These are phyloP conservation scores for Magallana nippona DNA, from an alignment of 2,888 invertebrate species.

Conservation along the genomic window DNA sequence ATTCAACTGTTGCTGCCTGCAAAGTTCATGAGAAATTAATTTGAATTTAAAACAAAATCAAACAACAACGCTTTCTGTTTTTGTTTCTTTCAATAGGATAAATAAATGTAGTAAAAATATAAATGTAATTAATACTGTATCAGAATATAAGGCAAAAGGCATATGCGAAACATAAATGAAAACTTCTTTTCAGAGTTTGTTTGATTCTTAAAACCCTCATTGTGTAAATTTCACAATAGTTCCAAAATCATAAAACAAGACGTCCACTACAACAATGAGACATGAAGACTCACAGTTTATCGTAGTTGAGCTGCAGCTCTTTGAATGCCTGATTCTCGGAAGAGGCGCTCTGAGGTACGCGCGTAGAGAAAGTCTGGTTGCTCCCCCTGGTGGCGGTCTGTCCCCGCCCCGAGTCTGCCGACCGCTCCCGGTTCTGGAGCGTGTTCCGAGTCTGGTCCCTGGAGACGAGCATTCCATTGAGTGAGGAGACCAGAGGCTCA, in stretches of 20 bases:
- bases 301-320: conserved; percentile 69
- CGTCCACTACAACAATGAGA: background rate
- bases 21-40: background rate
- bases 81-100: no score
- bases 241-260: no score
- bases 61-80: background rate
- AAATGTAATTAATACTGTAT: no score
- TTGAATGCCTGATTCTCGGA: conserved; percentile 59
- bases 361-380: conserved; percentile 52
- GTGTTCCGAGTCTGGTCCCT: conserved; percentile 67
- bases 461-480: conserved; percentile 66
- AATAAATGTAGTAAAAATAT: no score
- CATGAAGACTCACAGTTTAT: conserved; percentile 64
- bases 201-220: no score
- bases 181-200: no score
- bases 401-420: conserved; percentile 54
- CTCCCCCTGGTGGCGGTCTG: conserved; percentile 53
- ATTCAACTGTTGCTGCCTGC: conserved; percentile 70
- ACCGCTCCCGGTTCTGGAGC: conserved; percentile 56
- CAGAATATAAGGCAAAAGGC: no score
- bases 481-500: conserved; percentile 70
- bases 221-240: no score
- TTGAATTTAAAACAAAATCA: background rate
- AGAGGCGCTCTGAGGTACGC: conserved; percentile 43
- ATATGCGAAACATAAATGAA: no score